phyloP scores from a whole-genome alignment of 2,888 invertebrate genomes.

The Sarcophaga subvicina region DNA sequence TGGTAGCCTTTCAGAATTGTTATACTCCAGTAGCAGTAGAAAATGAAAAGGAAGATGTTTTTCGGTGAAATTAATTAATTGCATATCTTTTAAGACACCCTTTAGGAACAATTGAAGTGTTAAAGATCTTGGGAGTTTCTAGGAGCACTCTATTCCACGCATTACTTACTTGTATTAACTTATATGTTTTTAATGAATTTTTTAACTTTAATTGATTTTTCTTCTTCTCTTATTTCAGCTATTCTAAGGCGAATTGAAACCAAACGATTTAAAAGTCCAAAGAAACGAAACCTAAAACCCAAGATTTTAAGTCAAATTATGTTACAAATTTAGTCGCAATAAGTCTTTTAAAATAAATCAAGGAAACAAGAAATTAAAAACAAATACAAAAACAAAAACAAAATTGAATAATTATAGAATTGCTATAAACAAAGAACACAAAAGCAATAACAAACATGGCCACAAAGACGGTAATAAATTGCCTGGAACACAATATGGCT shows the following conservation, averaged over 20 bases:
- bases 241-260: conserved; percentile 7
- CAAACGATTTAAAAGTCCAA: conserved; percentile 53
- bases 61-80: too few species aligned
- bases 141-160: too few species aligned
- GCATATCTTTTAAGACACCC: too few species aligned
- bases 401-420: too few species aligned
- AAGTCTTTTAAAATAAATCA: conserved; percentile 7
- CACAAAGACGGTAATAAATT: conserved; percentile 72
- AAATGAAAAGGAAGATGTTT: too few species aligned
- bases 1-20: too few species aligned
- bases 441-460: conserved; percentile 67
- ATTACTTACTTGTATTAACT: not conserved
- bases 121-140: too few species aligned
- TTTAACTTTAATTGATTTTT: too few species aligned
- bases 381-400: not conserved
- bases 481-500: conserved; percentile 57
- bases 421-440: not conserved
- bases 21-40: too few species aligned
- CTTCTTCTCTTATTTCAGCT: conserved; percentile 38
- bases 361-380: not conserved
- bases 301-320: conserved; percentile 29
- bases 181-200: not conserved
- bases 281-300: conserved; percentile 48
- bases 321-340: conserved; percentile 21
- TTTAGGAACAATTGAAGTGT: too few species aligned